Base-by-base conservation (phyloP, 1,140 invertebrate species). In the Drosophila varians region DNA sequence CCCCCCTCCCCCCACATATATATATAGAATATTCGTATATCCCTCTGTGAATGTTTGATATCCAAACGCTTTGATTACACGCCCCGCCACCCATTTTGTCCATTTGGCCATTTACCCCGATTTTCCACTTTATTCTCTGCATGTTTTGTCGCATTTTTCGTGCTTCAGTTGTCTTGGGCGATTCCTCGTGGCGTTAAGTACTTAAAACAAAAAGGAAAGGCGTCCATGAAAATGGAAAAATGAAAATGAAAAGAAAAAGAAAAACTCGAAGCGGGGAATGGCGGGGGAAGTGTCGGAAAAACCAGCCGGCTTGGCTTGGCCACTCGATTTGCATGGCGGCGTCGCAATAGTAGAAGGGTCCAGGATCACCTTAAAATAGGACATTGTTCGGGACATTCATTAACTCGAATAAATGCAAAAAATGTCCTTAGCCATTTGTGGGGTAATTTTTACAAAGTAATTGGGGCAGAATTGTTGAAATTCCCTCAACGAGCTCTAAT, bases 61-160 rank as follows among this genome's bases (percentile, higher is more conserved):
- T 73, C 68, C 62, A 74, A 75, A 83, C 78, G 66, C 78, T 83
- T 82, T 82, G 77, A 86, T 87, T 86, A 77, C 49, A 86, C 82
- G 77, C 73, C 77, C 86, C 72, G 53, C 61, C 65, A 60, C 58
- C 54, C 74, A 43, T 31, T 55, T 9, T 16, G 18, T 54, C 54
- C 74, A 43, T 31, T 55, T 9, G 19, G 18, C 49, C 51, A 36
- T 51, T 49, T 31, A 18, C 28, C 14, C 7, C 56, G 9, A 34
- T 66, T 23, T 54, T 48, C 18, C 51, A 62, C 42, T 34, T 70
- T 49, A 54, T 65, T 62, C 74, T 64, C 52, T 76, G 66, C 66
- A 86, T 84, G 73, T 86, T 86, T 84, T 87, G n/a, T 86, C 82
- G 52, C 58, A 86, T 86, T 87, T 84, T 86, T 86, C 74, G 73